These are phyloP conservation scores for Doryteuthis pealeii DNA, from an alignment of 1,140 invertebrate genomes.

Conservation along the genomic window DNA sequence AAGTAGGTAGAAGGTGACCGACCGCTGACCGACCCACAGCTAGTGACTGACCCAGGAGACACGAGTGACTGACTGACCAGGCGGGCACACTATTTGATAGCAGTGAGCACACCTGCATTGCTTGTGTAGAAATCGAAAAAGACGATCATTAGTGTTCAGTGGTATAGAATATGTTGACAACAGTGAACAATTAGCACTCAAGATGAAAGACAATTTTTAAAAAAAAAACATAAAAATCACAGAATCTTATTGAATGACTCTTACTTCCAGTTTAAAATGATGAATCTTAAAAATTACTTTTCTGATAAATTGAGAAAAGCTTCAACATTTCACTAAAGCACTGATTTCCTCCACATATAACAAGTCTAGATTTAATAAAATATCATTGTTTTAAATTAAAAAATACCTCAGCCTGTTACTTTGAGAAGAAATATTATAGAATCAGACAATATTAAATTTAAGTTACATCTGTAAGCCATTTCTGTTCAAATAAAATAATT, in stretches of 20 bases:
- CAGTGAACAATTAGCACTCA: slow-evolving; percentile 1
- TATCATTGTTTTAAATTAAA: too few species aligned
- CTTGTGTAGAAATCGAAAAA: slow-evolving; percentile 16
- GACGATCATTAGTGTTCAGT: slow-evolving; percentile 7
- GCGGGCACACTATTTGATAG: slow-evolving; percentile 13
- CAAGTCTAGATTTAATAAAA: too few species aligned
- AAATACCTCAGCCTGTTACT: too few species aligned
- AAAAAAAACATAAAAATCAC: slow-evolving; percentile 3
- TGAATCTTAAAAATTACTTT: not conserved
- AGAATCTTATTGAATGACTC: slow-evolving; percentile 1
- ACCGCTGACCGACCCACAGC: slow-evolving; percentile 8
- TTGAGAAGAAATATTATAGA: too few species aligned
- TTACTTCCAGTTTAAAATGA: slow-evolving; percentile 2
- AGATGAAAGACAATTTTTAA: slow-evolving; percentile 1
- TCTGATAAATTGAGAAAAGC: too few species aligned
- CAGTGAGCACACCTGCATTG: slow-evolving; percentile 14
- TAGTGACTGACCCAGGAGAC: slow-evolving; percentile 10
- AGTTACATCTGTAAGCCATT: too few species aligned
- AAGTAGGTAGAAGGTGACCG: not conserved
- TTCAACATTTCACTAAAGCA: too few species aligned
- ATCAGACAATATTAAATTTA: too few species aligned
- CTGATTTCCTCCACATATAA: too few species aligned
- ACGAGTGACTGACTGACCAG: slow-evolving; percentile 10
- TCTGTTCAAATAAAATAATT: too few species aligned
- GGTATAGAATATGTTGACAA: not conserved